Conservation (phyloP, 2,888 invertebrate species). For the Chrysolina oricalcia region DNA sequence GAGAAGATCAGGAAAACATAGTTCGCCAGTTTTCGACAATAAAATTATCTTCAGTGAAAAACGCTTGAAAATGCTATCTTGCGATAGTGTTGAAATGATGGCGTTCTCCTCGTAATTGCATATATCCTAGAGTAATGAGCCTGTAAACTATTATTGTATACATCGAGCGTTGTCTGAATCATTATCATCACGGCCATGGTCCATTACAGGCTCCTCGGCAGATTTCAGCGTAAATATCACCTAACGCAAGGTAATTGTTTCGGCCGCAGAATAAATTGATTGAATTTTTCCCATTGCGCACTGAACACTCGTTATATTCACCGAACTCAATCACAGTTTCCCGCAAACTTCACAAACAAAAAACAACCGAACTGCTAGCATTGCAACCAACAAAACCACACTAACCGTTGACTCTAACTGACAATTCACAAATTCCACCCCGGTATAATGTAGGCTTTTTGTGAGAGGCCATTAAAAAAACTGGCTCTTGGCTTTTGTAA, state of each 20-base stretch:
- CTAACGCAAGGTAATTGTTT: conserved; percentile 17
- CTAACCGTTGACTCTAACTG: conserved; percentile 64
- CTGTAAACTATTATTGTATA: background rate
- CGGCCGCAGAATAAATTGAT: conserved; percentile 16
- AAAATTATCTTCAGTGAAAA: background rate
- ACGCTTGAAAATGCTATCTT: background rate
- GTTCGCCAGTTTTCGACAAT: too few relatives aligned
- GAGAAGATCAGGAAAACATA: too few relatives aligned
- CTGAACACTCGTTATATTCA: background rate
- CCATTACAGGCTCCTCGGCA: background rate
- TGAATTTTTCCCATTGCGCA: background rate
- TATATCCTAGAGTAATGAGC: conserved; percentile 8
- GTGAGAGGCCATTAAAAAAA: conserved; percentile 71
- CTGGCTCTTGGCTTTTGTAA: conserved; percentile 71
- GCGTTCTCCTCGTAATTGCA: background rate
- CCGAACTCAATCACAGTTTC: conserved; percentile 10
- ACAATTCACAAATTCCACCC: conserved; percentile 64
- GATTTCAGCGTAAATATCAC: background rate
- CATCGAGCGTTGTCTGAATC: background rate
- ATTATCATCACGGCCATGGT: background rate
- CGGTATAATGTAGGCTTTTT: conserved; percentile 66
- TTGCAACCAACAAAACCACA: conserved; percentile 64
- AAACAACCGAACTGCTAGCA: conserved; percentile 60
- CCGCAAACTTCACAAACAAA: conserved; percentile 33
- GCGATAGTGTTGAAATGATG: background rate